Percentiles rank a stretch among this genome's conserved stretches.
These are phyloP conservation scores for Unio pictorum DNA, from an alignment of 2,888 invertebrate species.

Conservation along the genomic window DNA sequence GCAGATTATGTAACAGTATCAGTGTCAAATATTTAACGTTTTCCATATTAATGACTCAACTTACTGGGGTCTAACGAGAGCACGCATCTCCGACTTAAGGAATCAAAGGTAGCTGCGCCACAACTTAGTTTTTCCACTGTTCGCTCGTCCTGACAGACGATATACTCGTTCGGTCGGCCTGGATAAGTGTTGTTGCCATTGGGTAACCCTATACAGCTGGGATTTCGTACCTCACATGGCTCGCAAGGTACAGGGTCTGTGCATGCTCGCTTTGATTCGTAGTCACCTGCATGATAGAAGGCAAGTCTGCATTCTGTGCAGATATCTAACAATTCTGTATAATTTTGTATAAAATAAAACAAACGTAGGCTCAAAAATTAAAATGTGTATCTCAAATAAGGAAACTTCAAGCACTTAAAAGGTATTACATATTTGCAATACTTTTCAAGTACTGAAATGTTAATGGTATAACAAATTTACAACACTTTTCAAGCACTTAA, in stretches of 20 bases:
- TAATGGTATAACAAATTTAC: too few relatives aligned
- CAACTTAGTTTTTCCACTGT: constrained; percentile 35
- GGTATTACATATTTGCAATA: too few relatives aligned
- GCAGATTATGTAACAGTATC: too few relatives aligned
- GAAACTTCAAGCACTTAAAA: too few relatives aligned
- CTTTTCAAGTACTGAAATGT: too few relatives aligned
- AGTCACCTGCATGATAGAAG: constrained; percentile 31
- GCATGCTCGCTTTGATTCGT: constrained; percentile 42
- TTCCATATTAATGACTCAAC: not conserved
- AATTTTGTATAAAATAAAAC: not conserved
- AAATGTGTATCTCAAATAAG: not conserved
- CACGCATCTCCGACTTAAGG: constrained; percentile 20
- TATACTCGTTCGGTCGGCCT: constrained; percentile 30
- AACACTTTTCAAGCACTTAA: too few relatives aligned
- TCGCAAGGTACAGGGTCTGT: constrained; percentile 33
- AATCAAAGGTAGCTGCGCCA: constrained; percentile 34
- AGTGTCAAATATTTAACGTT: too few relatives aligned
- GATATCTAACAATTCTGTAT: too few relatives aligned
- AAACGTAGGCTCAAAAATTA: not conserved
- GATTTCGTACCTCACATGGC: constrained; percentile 30
- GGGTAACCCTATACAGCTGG: constrained; percentile 37
- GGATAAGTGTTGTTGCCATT: constrained; percentile 46
- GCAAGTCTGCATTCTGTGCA: too few relatives aligned
- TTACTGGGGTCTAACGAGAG: constrained; percentile 20
- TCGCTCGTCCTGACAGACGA: constrained; percentile 39